A percentile compares a stretch with the other conserved stretches of the same genome.
These are phyloP conservation scores for Xestia xanthographa DNA, from an alignment of 2,888 invertebrate species.

Conservation along the genomic window DNA sequence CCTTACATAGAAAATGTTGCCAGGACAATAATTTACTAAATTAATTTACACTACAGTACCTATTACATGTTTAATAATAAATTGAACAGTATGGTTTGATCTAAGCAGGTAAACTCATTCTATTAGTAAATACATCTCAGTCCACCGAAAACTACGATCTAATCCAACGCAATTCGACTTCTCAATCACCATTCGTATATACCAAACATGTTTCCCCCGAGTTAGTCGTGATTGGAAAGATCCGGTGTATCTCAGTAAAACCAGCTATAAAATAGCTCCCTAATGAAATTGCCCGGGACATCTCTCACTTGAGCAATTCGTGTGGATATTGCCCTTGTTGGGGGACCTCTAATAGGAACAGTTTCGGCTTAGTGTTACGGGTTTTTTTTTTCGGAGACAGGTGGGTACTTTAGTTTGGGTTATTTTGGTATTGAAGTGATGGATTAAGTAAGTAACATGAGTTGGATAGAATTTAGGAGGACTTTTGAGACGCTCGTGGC, in stretches of 20 bases:
- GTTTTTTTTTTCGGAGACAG: constrained; percentile 24
- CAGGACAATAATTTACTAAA: too few species aligned
- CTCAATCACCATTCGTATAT: constrained; percentile 10
- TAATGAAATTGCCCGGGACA: constrained; percentile 75
- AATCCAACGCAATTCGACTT: neutral
- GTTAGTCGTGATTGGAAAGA: constrained; percentile 68
- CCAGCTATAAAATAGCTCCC: constrained; percentile 72
- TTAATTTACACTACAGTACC: too few species aligned
- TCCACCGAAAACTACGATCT: neutral
- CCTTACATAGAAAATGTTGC: too few species aligned
- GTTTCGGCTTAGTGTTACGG: constrained; percentile 21
- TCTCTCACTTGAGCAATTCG: constrained; percentile 66
- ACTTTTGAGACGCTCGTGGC: too few species aligned
- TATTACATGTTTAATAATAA: too few species aligned
- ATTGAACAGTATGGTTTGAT: neutral
- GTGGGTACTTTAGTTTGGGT: neutral
- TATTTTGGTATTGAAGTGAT: neutral
- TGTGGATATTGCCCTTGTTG: constrained; percentile 64
- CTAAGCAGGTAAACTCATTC: neutral
- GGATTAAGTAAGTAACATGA: neutral
- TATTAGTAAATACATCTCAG: neutral
- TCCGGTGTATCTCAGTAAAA: constrained; percentile 66
- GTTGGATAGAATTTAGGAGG: neutral
- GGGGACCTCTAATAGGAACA: constrained; percentile 40
- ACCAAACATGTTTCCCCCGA: constrained; percentile 33